Evolutionary conservation across 1,140 invertebrate genomes (phyloP).

Genomic region (Oscheius sp.): DNA sequence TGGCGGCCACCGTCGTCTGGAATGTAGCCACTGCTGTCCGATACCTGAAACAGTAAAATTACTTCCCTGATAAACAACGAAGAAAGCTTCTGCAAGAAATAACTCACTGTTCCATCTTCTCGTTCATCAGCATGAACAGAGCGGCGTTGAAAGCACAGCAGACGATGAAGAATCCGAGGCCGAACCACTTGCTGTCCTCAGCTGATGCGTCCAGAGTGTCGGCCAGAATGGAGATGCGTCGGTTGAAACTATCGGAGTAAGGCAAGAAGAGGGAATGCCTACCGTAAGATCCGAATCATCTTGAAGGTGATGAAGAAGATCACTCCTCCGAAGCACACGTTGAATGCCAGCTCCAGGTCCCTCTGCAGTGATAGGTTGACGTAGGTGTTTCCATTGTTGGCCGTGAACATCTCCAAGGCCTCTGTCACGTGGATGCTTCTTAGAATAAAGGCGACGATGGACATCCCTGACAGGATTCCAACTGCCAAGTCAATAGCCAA

Average conservation of each 20-base stretch:
- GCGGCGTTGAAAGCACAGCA: conserved; percentile 63
- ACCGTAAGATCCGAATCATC: conserved; percentile 65
- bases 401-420: conserved; percentile 61
- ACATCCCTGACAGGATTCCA: conserved; percentile 11
- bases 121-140: conserved; percentile 66
- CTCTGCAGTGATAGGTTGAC: conserved; percentile 65
- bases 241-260: conserved; percentile 65
- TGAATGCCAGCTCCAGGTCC: conserved; percentile 64
- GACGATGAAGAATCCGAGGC: conserved; percentile 61
- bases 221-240: conserved; percentile 63
- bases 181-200: conserved; percentile 61
- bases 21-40: conserved; percentile 64
- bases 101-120: conserved; percentile 51
- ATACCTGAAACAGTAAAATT: conserved; percentile 59
- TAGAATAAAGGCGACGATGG: conserved; percentile 7
- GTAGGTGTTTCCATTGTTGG: conserved; percentile 65
- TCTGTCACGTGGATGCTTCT: conserved; percentile 38
- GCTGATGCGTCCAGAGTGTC: conserved; percentile 60
- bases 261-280: background rate
- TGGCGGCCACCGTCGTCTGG: conserved; percentile 66
- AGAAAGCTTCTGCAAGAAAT: background rate
- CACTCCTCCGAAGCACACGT: conserved; percentile 64
- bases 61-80: background rate
- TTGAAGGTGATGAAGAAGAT: conserved; percentile 66
- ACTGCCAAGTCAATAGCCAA: conserved; percentile 48